phyloP scores from a whole-genome alignment of 2,888 invertebrate genomes.

The Malacosoma neustria region DNA sequence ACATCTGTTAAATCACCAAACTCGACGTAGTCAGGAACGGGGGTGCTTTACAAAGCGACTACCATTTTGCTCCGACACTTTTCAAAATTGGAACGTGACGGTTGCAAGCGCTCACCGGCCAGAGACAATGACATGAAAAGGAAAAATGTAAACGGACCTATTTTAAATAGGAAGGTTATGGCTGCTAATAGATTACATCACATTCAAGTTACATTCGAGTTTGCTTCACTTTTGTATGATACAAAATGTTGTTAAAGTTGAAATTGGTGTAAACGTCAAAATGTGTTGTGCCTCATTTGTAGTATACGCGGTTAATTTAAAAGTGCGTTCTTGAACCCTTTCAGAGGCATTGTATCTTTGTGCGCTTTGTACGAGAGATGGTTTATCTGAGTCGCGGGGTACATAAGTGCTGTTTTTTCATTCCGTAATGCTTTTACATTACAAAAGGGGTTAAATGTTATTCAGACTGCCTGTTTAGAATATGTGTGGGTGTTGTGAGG shows the following conservation, averaged over 20 bases:
- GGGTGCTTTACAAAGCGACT: slow-evolving; percentile 62
- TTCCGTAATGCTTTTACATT: slow-evolving; percentile 73
- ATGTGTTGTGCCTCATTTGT: slow-evolving; percentile 37
- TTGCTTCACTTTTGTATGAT: slow-evolving; percentile 16
- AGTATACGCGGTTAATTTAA: slow-evolving; percentile 62
- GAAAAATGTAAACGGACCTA: slow-evolving; percentile 73
- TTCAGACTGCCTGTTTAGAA: slow-evolving; percentile 67
- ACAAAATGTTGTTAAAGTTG: slow-evolving; percentile 20
- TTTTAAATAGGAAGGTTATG: slow-evolving; percentile 62
- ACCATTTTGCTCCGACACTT: slow-evolving; percentile 75
- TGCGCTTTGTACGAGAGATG: slow-evolving; percentile 73
- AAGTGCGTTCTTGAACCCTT: slow-evolving; percentile 76
- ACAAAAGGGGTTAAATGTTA: slow-evolving; percentile 72
- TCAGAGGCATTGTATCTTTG: slow-evolving; percentile 76
- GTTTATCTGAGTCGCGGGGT: slow-evolving; percentile 73
- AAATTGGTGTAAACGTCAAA: slow-evolving; percentile 27
- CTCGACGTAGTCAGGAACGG: slow-evolving; percentile 38
- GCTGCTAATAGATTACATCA: slow-evolving; percentile 54
- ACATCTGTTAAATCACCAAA: slow-evolving; percentile 69
- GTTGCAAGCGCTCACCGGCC: slow-evolving; percentile 69
- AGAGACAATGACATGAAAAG: slow-evolving; percentile 75
- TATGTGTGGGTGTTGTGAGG: slow-evolving; percentile 65
- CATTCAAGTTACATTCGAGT: slow-evolving; percentile 29
- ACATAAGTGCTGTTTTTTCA: slow-evolving; percentile 76
- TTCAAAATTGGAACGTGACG: slow-evolving; percentile 75